Evolutionary conservation across 2,113 vertebrate species (phyloP), one percentile per base, ranked within the genome.

Genomic region (Candoia aspera): DNA sequence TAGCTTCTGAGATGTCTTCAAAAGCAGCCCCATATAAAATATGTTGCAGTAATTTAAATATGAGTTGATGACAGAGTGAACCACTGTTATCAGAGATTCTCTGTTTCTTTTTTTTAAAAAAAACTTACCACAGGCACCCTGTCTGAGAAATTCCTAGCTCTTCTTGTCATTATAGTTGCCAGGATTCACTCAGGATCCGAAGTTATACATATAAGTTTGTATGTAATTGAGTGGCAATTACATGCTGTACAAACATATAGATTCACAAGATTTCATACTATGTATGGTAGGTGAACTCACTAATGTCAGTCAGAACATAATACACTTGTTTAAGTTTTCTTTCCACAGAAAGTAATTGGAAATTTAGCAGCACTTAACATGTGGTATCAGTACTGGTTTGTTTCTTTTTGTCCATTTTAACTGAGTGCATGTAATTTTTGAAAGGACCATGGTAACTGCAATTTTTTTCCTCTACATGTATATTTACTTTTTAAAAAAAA

Each of bases 371-470:
- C 19, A 19, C 29, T 79, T 79, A 90, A 53, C 49, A 42, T 90
- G 54, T 6, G 4, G 9, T 24, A 54, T 37, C 24, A 11, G 17
- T 42, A 79, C 21, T 10, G 33, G 73, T 21, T 79, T 79, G n/a
- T 79, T 79, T 79, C 33, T 37, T 79, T 79, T 79, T 79, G 17
- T 79, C 33, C 42, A 79, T 24, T 8, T 26, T 62, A 49, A 17
- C n/a, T 73, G 24, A 6, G 89, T 46, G 89, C 79, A 37, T 90
- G 21, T 0, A 0, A 64, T 0, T 60, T 93, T 55, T 92, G 19
- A 94, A 86, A 37, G 5, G 8, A 88, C 85, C 92, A 64, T 90
- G 46, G 89, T 49, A 90, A 91, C 9, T 93, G 88, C 42, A 93
- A 89, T 86, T 15, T 0, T 19, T 8, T 42, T 84, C 64, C 29